Evolutionary conservation across 2,797 vertebrate genomes (phyloP).

Genomic region (Apogon hyalosoma): DNA sequence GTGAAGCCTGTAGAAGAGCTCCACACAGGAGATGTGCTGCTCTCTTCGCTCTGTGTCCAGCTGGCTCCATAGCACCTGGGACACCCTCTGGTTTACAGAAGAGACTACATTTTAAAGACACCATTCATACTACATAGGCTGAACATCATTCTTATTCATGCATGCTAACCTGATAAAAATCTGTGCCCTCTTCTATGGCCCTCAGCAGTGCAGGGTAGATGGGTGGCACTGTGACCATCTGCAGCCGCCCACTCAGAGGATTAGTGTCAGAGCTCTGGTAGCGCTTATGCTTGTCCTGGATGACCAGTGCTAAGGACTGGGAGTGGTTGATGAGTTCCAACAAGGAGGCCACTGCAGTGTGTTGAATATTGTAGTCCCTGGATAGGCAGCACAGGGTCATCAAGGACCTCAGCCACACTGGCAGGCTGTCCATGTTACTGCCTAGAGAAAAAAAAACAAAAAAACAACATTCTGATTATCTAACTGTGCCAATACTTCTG

Average conservation of each 20-base stretch:
- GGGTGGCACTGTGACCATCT: constrained; percentile 96
- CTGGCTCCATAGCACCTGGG: constrained; percentile 93
- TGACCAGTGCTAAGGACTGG: constrained; percentile 94
- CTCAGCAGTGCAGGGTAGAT: constrained; percentile 87
- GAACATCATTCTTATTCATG: not conserved
- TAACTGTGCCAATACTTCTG: no score
- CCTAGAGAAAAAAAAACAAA: constrained; percentile 63
- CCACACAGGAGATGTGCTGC: constrained; percentile 93
- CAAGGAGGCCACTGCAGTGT: constrained; percentile 90
- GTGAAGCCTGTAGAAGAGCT: constrained; percentile 95
- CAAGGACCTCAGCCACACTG: constrained; percentile 91
- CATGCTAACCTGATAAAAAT: constrained; percentile 92
- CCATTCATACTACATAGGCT: not conserved
- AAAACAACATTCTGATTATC: no score
- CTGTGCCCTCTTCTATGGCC: constrained; percentile 89
- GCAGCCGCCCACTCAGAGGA: constrained; percentile 90
- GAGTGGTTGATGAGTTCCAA: constrained; percentile 96
- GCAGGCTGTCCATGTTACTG: constrained; percentile 80
- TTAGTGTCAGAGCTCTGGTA: constrained; percentile 87
- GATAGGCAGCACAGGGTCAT: constrained; percentile 94
- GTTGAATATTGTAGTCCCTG: constrained; percentile 91
- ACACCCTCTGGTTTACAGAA: constrained; percentile 85
- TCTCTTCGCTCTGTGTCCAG: constrained; percentile 92
- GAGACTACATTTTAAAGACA: not conserved
- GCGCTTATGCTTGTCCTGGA: constrained; percentile 93